Evolutionary conservation across 2,797 vertebrate genomes (phyloP), one percentile per base, ranked within the genome.

Genomic region (Staurois parvus): DNA sequence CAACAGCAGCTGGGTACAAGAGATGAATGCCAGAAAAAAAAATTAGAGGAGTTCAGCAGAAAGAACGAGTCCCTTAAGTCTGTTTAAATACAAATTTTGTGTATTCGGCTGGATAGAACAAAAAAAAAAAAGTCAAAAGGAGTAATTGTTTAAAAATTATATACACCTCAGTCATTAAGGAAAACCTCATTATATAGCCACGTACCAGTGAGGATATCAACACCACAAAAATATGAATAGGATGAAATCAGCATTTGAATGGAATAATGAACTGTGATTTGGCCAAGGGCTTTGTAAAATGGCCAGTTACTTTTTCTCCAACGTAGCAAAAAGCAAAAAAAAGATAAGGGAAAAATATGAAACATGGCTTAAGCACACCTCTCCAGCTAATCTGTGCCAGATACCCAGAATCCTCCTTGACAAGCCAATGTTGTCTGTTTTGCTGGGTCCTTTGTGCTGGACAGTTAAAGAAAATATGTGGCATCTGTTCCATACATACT

Each of bases 401-500:
- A 37, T 79, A 74, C 70, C 85, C 76, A 75, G 37, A 52, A 62
- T 84, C 70, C 69, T 84, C 45, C 68, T 11, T 83, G 85, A 84
- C 81, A 75, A 62, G 42, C 69, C 70, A 62, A 42, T 70, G 64
- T 29, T 74, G 42, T 79, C 69, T 77, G 75, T 72, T 11, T 84
- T 83, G 69, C 85, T 32, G 45, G 62, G 32, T 75, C 74, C 30
- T 59, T 48, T 52, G 45, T 42, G 28, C 81, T 75, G 81, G 70
- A 75, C 69, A 45, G 68, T 83, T 59, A 87, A 74, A 83, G 56
- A 79, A 84, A 83, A 83, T 83, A 74, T 59, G 81, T 11, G 32
- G 85, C 85, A 87, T 87, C 85, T 87, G 85, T 66, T 87, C 76
- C 45, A 75, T 85, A 85, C 77, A 80, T 84, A 74, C 76, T 74